Evolutionary conservation across 2,797 vertebrate genomes (phyloP).

Genomic region (Syndactyla subalaris): DNA sequence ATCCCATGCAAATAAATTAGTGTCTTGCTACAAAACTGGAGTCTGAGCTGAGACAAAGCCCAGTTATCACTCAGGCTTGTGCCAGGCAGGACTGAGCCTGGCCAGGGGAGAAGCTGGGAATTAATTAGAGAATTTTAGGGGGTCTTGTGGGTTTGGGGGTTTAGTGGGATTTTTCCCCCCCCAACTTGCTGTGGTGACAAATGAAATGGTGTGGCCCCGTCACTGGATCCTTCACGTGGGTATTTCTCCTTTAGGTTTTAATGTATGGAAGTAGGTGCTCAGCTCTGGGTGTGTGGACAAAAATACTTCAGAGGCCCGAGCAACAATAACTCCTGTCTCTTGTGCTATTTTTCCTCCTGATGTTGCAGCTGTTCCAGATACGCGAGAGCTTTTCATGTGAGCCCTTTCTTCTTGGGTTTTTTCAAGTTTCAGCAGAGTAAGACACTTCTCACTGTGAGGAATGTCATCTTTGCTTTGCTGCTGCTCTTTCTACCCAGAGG

Average conservation of each 20-base stretch:
- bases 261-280: background rate
- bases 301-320: background rate
- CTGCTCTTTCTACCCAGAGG: background rate
- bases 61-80: accelerated
- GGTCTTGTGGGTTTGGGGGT: background rate
- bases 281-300: background rate
- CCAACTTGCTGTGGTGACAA: background rate
- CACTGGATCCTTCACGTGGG: background rate
- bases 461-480: background rate
- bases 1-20: too few species aligned
- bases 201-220: background rate
- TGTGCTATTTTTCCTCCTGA: background rate
- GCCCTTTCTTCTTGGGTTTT: background rate
- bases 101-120: background rate
- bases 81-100: background rate
- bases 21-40: accelerated
- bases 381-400: background rate
- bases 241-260: background rate
- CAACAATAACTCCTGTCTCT: background rate
- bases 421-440: background rate
- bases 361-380: background rate
- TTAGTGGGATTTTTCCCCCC: background rate
- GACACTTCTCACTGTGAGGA: background rate
- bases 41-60: background rate
- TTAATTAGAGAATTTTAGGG: background rate